Conservation (phyloP, 37 sponge, comb jelly and placozoan genomes). For the Eunapius fragilis region DNA sequence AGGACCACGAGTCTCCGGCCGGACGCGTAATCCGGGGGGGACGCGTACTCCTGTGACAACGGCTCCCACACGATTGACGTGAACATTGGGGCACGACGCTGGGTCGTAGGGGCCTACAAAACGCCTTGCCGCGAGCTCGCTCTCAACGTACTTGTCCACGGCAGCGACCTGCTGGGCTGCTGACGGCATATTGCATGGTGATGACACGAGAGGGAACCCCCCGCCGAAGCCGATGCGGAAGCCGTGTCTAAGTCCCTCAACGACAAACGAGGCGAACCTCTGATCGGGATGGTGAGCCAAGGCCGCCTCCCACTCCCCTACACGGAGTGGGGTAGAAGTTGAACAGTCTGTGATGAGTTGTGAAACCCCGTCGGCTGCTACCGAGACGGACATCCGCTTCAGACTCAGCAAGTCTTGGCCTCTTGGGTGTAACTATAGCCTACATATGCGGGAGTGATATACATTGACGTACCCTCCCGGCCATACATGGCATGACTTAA, state of each 20-base stretch:
- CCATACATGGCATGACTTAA: too few relatives aligned
- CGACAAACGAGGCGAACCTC: background rate
- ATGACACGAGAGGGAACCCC: background rate
- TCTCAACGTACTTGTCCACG: background rate
- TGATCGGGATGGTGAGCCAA: constrained; percentile 20
- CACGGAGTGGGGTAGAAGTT: constrained; percentile 9
- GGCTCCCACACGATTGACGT: constrained; percentile 33
- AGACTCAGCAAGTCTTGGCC: constrained; percentile 5
- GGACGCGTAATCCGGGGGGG: constrained; percentile 11
- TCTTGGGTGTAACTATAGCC: constrained; percentile 13
- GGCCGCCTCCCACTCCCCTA: background rate
- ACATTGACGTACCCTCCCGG: too few relatives aligned
- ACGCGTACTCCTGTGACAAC: too few relatives aligned
- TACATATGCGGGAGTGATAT: background rate
- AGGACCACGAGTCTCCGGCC: constrained; percentile 10
- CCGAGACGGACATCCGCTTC: constrained; percentile 2
- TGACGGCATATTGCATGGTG: background rate
- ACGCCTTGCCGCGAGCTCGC: background rate
- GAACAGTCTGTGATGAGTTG: background rate
- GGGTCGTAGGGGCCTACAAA: background rate
- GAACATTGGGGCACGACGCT: constrained; percentile 2
- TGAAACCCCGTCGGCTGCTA: background rate
- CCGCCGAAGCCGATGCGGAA: constrained; percentile 26
- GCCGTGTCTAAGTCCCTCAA: constrained; percentile 5
- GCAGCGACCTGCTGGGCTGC: background rate